Base-by-base conservation (phyloP, 2,797 vertebrate genomes). In the Apogon hyalosoma region DNA sequence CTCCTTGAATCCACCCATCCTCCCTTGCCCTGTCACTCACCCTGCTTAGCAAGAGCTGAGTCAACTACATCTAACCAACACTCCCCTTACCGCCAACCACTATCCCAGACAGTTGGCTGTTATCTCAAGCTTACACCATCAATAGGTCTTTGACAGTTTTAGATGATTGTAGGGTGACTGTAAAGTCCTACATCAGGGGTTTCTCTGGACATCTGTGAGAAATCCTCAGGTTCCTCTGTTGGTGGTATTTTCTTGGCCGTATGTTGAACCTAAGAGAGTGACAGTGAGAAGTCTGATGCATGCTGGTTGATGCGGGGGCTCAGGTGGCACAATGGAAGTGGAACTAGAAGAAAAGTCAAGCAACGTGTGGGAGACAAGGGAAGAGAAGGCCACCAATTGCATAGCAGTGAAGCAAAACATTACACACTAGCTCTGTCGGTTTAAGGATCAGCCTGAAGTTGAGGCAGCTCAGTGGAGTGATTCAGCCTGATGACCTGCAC, bases 101-200 rank as follows among this genome's bases (percentile, higher is more conserved):
- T 63, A 51, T 71, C 55, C 63, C 79, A 84, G 81, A 90, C 78
- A 70, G 45, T 71, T 66, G 5, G 64, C 69, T 51, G 73, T 87
- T 80, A 84, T 82, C 57, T 82, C 69, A 54, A 63, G 61, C 62
- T 62, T 47, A 16, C 51, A n/a, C 58, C 70, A 80, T 87, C 82
- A 82, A 40, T 75, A 55, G 67, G 36, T 75, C 79, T 75, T 71
- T 87, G 69, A 83, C 70, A 31, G 69, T 51, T 59, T 42, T 2
- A 50, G 64, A 73, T 81, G 76, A 89, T 83, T 80, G 76, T 4
- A 76, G 75, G 72, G 78, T 90, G 84, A 87, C 73, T 78, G 60
- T 39, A 41, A 79, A 39, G 42, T 51, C 21, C 43, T 52, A 60
- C 15, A 16, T 59, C 54, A 67, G 54, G 63, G 53, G 62, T 73